Conservation (phyloP, 2,797 vertebrate genomes). For the Lycodopsis pacificus region DNA sequence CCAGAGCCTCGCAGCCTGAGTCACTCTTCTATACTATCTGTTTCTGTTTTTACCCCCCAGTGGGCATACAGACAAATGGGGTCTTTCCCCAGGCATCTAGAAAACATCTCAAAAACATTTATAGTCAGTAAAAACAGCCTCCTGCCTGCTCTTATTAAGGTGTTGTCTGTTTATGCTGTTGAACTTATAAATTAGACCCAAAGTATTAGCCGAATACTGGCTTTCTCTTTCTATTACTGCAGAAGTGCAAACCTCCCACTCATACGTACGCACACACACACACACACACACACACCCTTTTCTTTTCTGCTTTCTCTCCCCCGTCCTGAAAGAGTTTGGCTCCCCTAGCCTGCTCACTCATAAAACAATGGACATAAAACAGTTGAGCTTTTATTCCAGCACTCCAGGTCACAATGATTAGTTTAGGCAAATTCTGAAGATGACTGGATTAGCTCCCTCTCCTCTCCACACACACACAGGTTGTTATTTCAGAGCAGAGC, state of each 20-base stretch:
- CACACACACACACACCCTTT: slow-evolving; percentile 5
- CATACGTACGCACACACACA: not conserved
- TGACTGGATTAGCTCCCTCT: slow-evolving; percentile 38
- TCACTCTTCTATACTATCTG: slow-evolving; percentile 72
- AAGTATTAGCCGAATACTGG: slow-evolving; percentile 2
- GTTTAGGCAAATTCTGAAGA: slow-evolving; percentile 44
- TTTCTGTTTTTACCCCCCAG: slow-evolving; percentile 63
- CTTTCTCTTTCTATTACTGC: not conserved
- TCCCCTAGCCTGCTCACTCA: slow-evolving; percentile 26
- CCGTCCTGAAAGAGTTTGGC: slow-evolving; percentile 43
- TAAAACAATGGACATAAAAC: slow-evolving; percentile 66
- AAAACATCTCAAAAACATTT: slow-evolving; percentile 50
- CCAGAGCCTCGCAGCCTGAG: slow-evolving; percentile 40
- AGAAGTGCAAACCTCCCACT: slow-evolving; percentile 21
- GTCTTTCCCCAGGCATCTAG: slow-evolving; percentile 51
- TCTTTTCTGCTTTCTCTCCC: slow-evolving; percentile 24
- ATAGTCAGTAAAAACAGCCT: slow-evolving; percentile 35
- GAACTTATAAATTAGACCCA: slow-evolving; percentile 15
- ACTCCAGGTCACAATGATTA: slow-evolving; percentile 45
- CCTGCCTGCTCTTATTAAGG: slow-evolving; percentile 3
- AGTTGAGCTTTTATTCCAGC: slow-evolving; percentile 36
- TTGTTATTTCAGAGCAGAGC: not conserved
- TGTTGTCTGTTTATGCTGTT: slow-evolving; percentile 12
- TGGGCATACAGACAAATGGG: slow-evolving; percentile 51
- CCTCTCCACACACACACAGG: not conserved